These are phyloP conservation scores for Malurus cyaneus DNA, from an alignment of 2,113 vertebrate species.

Conservation along the genomic window DNA sequence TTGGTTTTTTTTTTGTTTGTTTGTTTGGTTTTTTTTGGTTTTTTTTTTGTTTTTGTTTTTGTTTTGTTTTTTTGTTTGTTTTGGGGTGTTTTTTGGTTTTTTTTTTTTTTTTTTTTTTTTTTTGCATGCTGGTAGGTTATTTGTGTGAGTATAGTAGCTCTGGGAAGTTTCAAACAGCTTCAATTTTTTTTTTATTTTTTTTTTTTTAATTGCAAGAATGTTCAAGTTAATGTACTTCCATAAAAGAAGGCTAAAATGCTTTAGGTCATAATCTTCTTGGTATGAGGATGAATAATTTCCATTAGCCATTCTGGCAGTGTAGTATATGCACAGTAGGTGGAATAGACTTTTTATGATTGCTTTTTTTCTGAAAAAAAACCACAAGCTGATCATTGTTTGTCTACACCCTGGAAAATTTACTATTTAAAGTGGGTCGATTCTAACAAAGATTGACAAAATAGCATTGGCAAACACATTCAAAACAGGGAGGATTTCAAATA, in stretches of 20 bases:
- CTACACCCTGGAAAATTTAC: background rate
- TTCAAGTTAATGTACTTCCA: conserved; percentile 9
- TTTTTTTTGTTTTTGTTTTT: background rate
- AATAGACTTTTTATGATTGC: background rate
- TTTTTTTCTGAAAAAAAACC: background rate
- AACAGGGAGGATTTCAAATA: background rate
- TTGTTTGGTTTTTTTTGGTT: background rate
- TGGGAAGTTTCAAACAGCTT: background rate
- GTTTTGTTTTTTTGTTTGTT: background rate
- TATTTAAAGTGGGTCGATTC: background rate
- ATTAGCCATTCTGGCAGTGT: background rate
- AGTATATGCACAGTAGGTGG: background rate
- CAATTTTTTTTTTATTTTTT: too few relatives aligned
- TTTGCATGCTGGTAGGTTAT: background rate
- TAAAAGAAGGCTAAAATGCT: conserved; percentile 6
- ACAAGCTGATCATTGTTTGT: background rate
- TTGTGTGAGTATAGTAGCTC: background rate
- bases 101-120: background rate
- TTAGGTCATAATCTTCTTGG: background rate
- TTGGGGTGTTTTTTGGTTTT: background rate
- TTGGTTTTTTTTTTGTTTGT: background rate
- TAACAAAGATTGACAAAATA: background rate
- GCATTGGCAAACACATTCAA: background rate
- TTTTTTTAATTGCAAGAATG: background rate
- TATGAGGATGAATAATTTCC: background rate